Conservation (phyloP, 2,888 invertebrate genomes). For the Emmelina monodactyla region DNA sequence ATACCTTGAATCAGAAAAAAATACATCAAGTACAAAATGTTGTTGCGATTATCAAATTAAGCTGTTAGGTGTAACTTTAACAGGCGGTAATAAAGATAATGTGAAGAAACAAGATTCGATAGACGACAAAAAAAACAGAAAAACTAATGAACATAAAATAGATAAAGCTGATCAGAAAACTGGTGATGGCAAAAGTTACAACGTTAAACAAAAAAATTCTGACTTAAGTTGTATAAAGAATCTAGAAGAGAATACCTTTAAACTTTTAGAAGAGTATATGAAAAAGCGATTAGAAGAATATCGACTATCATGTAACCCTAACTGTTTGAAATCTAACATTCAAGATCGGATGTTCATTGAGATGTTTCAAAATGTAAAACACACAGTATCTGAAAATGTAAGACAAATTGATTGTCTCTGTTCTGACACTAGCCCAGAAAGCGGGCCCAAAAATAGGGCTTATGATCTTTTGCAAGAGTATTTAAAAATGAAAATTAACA, state of each 20-base stretch:
- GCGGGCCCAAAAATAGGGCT: constrained; percentile 46
- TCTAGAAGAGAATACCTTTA: constrained; percentile 45
- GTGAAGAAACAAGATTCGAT: constrained; percentile 7
- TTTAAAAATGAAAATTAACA: constrained; percentile 46
- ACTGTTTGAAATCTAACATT: constrained; percentile 28
- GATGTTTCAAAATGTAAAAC: constrained; percentile 36
- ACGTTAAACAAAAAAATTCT: background rate
- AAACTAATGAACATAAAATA: too few species aligned
- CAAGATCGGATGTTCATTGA: constrained; percentile 32
- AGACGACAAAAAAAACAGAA: too few species aligned
- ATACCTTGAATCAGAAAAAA: constrained; percentile 3
- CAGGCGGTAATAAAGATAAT: constrained; percentile 20
- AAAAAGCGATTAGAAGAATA: constrained; percentile 35
- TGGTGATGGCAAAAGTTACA: too few species aligned
- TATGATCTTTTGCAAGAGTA: constrained; percentile 49
- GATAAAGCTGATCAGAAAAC: too few species aligned
- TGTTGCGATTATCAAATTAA: constrained; percentile 33
- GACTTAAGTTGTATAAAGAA: constrained; percentile 23
- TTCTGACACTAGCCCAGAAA: too few species aligned
- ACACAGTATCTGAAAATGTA: constrained; percentile 34
- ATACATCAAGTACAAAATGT: constrained; percentile 4
- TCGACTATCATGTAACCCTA: constrained; percentile 25
- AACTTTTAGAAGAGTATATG: constrained; percentile 41
- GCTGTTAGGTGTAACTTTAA: constrained; percentile 47
- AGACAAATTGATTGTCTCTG: too few species aligned